Conservation (phyloP, 2,797 vertebrate genomes). For the Sylvia borin region DNA sequence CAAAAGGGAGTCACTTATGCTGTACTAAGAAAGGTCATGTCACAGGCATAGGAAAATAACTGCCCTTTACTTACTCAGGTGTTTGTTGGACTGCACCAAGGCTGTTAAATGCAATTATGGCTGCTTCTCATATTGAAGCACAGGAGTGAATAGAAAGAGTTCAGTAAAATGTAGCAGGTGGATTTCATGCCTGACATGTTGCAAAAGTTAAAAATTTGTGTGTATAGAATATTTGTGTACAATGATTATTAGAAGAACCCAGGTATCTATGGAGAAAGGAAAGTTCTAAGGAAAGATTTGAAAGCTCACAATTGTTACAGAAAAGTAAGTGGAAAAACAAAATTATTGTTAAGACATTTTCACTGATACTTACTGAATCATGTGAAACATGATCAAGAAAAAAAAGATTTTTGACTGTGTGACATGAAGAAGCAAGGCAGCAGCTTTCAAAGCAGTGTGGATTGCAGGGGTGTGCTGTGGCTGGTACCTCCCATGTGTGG, state of each 20-base stretch:
- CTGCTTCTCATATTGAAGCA: background rate
- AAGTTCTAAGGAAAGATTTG: background rate
- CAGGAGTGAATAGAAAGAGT: background rate
- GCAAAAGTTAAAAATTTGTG: background rate
- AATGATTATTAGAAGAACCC: background rate
- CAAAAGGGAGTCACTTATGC: background rate
- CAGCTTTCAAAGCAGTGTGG: background rate
- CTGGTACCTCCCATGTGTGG: rapidly evolving
- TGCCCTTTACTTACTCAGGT: background rate
- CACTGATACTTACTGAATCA: background rate
- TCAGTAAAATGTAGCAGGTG: background rate
- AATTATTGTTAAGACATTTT: background rate
- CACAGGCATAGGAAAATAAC: background rate
- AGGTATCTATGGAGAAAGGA: background rate
- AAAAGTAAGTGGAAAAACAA: background rate
- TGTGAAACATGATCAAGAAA: background rate
- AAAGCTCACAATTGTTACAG: background rate
- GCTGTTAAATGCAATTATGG: background rate
- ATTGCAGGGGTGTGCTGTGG: background rate
- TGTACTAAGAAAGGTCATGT: background rate
- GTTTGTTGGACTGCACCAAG: background rate
- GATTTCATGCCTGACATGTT: background rate
- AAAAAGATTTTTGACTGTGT: background rate
- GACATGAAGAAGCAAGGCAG: background rate
- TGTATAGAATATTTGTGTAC: background rate